Evolutionary conservation across 2,797 vertebrate species (phyloP), one percentile per base, ranked within the genome.

Genomic region (Aeoliscus strigatus): DNA sequence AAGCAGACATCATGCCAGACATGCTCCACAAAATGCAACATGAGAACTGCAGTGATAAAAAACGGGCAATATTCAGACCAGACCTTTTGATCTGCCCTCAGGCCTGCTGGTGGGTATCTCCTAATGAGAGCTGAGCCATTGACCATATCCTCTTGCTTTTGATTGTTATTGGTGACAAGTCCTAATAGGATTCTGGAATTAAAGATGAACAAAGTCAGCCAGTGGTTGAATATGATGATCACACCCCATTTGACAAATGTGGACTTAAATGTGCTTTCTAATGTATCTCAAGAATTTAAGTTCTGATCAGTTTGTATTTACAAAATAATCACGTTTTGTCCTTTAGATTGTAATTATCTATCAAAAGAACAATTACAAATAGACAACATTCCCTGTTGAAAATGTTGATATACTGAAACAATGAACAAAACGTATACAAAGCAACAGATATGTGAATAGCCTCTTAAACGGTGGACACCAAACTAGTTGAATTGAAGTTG

Each of bases 71-170:
- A 66, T 77, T 80, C 65, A 71, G 63, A 69, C 55, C 46, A 57
- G 40, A 32, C 51, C 43, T 39, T 79, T 63, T 62, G 63, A 79
- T 80, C 68, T 80, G 80, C 80, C 81, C 81, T 37, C 51, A 66
- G 79, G 81, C 75, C 56, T 70, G 83, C 81, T 78, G 46, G 48
- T 68, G 75, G 80, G 70, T 47, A 63, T 73, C 66, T 74, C 15
- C 67, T 84, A 85, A 84, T 84, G 75, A 85, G 77, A 51, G 60
- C 64, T 49, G 14, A 6, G 49, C 54, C 63, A 68, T 66, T 74
- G 77, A 76, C 74, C 55, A 60, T 38, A 70, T 82, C 55, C 67
- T 68, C 43, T 51, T 27, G 38, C 48, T 56, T 71, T 77, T 78
- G 81, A 83, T 81, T 80, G 49, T 26, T 52, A 71, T 72, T 60